Evolutionary conservation across 2,113 vertebrate genomes (phyloP).

Genomic region (Accipiter virgatus): DNA sequence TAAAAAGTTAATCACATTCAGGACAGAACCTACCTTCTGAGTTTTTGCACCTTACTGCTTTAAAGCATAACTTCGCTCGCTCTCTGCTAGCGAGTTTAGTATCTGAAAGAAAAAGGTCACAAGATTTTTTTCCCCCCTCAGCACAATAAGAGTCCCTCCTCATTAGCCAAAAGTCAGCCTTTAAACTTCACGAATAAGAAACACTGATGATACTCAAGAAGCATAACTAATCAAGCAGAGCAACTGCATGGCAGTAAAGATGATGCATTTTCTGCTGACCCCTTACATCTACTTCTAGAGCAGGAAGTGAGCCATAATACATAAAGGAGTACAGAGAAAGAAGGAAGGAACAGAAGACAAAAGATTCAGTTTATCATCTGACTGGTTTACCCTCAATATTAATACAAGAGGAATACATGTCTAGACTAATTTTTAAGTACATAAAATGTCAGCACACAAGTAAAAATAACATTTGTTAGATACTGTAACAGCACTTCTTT

Average conservation of each 20-base stretch:
- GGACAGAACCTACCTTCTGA: conserved; percentile 76
- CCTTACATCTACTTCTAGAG: not conserved
- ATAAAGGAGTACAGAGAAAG: not conserved
- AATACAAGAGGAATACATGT: not conserved
- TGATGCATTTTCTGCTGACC: not conserved
- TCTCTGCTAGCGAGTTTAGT: conserved; percentile 90
- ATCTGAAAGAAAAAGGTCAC: conserved; percentile 73
- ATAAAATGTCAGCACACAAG: not conserved
- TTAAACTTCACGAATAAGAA: not conserved
- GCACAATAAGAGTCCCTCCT: not conserved
- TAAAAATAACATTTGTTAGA: not conserved
- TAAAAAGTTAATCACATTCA: not conserved
- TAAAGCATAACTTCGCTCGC: conserved; percentile 91
- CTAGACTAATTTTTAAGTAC: not conserved
- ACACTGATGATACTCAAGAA: not conserved
- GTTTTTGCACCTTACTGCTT: conserved; percentile 84
- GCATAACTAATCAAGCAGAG: not conserved
- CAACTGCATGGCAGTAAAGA: not conserved
- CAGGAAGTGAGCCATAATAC: not conserved
- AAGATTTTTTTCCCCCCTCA: not conserved
- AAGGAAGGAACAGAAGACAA: not conserved
- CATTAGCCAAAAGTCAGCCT: not conserved
- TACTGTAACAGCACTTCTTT: not conserved
- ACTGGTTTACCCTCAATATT: not conserved
- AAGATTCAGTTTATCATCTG: not conserved